Evolutionary conservation across 2,888 invertebrate genomes (phyloP), one percentile per base, ranked within the genome.

Genomic region (Trachelus tabidus): DNA sequence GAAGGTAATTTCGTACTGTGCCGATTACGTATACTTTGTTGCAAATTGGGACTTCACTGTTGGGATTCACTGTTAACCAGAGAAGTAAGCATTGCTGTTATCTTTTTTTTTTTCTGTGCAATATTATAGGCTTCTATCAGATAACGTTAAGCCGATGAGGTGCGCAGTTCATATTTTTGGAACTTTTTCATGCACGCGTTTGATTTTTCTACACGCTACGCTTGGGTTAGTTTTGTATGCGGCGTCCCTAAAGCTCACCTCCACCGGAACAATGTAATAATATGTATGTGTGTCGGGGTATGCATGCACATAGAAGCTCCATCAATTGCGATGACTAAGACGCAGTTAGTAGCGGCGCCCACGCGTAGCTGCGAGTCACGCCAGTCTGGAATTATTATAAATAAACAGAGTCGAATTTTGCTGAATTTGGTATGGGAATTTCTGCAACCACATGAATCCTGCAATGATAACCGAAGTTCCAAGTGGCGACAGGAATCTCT

Each of bases 241-340:
- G 56, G 56, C 9, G 23, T 23, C 9, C 23, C 2, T 56, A 56
- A 56, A 56, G 23, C 23, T 23, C 56, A 23, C 56, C 23, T 56
- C 23, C 31, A 34, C 31, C 15, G 33, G 9, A 31, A 31, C 11
- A 15, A 71, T 71, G 30, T 31, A 71, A 71, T 31, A 33, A 69
- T 15, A 35, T 12, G 12, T 35, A 35, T 35, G 12, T 12, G 3
- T 35, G 35, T 35, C 35, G 35, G 35, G 35, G 35, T 35, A 3
- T 12, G 35, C 12, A 31, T 9, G 71, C 23, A 34, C 12, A 12
- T 56, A 34, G 0, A 31, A 71, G 15, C 31, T 6, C 12, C 11
- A 11, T 71, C 71, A 71, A 31, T 31, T 71, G 34, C 31, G 71
- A 71, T 71, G 71, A 71, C 71, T 31, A 71, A 71, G 71, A 71